Evolutionary conservation across 1,140 invertebrate genomes (phyloP).

Genomic region (Scaptomyza pallida): DNA sequence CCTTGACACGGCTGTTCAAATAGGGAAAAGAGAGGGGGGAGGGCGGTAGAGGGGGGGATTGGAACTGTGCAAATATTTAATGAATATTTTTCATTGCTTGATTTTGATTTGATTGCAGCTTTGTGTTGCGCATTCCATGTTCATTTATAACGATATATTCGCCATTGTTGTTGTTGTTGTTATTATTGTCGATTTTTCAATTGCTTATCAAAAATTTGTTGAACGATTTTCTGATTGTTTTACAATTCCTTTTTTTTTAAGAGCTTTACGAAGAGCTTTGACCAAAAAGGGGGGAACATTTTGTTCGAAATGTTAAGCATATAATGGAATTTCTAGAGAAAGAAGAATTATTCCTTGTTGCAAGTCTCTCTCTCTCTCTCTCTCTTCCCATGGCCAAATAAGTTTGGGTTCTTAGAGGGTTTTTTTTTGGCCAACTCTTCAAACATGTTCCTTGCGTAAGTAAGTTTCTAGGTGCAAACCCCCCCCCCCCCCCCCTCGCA

Average conservation of each 20-base stretch:
- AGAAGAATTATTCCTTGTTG: no score
- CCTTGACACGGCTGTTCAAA: conserved; percentile 7
- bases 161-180: conserved; percentile 10
- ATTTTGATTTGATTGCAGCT: conserved; percentile 47
- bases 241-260: conserved; percentile 38
- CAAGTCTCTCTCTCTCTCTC: no score
- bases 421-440: conserved; percentile 4
- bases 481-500: neutral
- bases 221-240: neutral
- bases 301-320: neutral
- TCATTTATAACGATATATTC: neutral
- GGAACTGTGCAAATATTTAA: conserved; percentile 44
- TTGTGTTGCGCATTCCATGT: conserved; percentile 38
- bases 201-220: conserved; percentile 51
- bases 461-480: neutral
- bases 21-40: no score
- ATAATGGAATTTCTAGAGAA: no score
- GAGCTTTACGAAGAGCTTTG: neutral
- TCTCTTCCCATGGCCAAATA: no score
- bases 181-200: conserved; percentile 40
- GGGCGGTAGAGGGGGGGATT: neutral
- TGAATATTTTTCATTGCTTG: conserved; percentile 54
- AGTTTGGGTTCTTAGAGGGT: no score
- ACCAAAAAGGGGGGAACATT: neutral
- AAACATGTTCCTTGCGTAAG: neutral